Percentiles rank a stretch among this genome's conserved stretches.
These are phyloP conservation scores for Tetramorium alpestre DNA, from an alignment of 1,140 invertebrate genomes.

Conservation along the genomic window DNA sequence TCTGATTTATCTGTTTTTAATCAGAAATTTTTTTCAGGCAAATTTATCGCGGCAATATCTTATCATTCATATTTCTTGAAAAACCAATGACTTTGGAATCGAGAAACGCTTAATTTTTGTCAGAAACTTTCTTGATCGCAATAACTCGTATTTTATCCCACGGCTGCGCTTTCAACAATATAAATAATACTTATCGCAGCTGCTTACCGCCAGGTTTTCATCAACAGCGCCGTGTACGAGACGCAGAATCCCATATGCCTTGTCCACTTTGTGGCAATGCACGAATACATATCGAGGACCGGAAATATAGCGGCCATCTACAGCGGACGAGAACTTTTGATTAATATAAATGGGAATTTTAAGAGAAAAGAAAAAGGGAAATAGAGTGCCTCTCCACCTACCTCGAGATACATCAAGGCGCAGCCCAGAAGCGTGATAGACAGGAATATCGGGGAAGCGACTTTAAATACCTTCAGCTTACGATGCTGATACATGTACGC, in stretches of 20 bases:
- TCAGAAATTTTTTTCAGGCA: not conserved
- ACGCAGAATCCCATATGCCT: conserved; percentile 96
- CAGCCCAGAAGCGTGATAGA: conserved; percentile 94
- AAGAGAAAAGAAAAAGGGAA: not conserved
- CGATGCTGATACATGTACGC: conserved; percentile 93
- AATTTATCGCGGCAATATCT: not conserved
- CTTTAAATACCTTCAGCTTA: conserved; percentile 94
- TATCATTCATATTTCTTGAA: not conserved
- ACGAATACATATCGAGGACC: conserved; percentile 91
- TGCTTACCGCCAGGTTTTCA: conserved; percentile 95
- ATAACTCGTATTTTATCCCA: not conserved
- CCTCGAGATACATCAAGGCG: conserved; percentile 96
- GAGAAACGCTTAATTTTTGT: not conserved
- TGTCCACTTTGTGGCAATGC: conserved; percentile 96
- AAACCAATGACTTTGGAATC: not conserved
- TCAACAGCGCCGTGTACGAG: conserved; percentile 95
- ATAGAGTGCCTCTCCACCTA: conserved; percentile 80
- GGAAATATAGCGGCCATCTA: conserved; percentile 97
- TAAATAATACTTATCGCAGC: not conserved
- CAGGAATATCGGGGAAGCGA: conserved; percentile 95
- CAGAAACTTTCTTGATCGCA: not conserved
- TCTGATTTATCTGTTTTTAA: too few relatives aligned
- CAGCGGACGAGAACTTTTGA: not conserved
- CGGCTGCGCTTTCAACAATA: not conserved
- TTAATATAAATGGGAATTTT: not conserved